Evolutionary conservation across 2,888 invertebrate genomes (phyloP), one percentile per base, ranked within the genome.

Genomic region (Aquatica leii): DNA sequence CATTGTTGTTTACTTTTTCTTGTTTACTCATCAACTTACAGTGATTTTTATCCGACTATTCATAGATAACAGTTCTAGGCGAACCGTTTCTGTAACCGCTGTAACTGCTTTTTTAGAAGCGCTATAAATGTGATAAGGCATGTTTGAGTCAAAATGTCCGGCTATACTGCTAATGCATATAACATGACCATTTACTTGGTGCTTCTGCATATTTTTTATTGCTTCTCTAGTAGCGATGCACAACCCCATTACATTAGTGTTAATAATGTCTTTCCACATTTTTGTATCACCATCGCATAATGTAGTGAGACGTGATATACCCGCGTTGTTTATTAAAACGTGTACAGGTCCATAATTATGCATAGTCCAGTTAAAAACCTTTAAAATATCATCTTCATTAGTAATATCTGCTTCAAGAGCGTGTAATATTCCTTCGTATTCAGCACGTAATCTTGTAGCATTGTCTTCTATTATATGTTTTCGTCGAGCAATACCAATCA

Each of bases 1-100:
- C n/a, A n/a, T n/a, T n/a, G n/a, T n/a, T n/a, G n/a, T n/a, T n/a
- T n/a, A n/a, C n/a, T n/a, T n/a, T n/a, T n/a, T n/a, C n/a, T n/a
- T n/a, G n/a, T n/a, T n/a, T n/a, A n/a, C n/a, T n/a, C n/a, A n/a
- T n/a, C 4, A 5, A 37, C 37, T 3, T 37, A 37, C 37, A 11
- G n/a, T 37, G 3, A 37, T 11, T 12, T n/a, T 84, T 17, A 82
- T 68, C 65, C 81, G 1, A 78, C 82, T 59, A 82, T 81, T 67
- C 71, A 76, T 3, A 37, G 37, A 37, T 3, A 6, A 11, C 9
- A 37, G 14, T 37, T 37, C 37, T 37, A 5, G 11, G 2, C 37
- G 11, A 5, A 37, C 2, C 3, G 11, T 37, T 37, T 37, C 37
- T 3, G 37, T 37, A 3, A 37, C 2, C 3, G 37, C 37, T 3